Evolutionary conservation across 2,888 invertebrate genomes (phyloP), one percentile per base, ranked within the genome.

Genomic region (Iphiclides podalirius): DNA sequence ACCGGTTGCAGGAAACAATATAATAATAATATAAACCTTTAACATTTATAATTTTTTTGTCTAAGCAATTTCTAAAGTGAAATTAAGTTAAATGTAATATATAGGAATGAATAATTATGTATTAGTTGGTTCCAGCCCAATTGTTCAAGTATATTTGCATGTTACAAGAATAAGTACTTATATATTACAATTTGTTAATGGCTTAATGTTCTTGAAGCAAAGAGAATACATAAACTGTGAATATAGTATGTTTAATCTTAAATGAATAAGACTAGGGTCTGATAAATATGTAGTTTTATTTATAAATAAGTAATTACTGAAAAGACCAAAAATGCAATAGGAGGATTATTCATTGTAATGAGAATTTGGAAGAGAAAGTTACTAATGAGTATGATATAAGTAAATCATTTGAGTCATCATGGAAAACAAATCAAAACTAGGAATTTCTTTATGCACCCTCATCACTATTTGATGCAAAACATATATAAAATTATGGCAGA

Each of bases 401-500:
- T 36, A 45, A 34, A 26, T 26, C 23, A 13, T 14, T 33, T 51
- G 41, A 51, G 16, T 51, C 50, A 51, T 31, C 11, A 37, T 36
- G 12, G 31, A 23, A 46, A 13, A 31, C 35, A 35, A 17, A 15
- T 28, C 4, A 28, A 36, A 15, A 15, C 28, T 23, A 31, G 17
- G 36, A 16, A 28, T 17, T 13, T 31, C 7, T 45, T n/a, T 9
- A 23, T 17, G 14, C 34, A n/a, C 4, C 16, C 1, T 28, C 11
- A 11, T n/a, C n/a, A n/a, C n/a, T 11, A 31, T 11, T 7, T 14
- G 14, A 11, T 28, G 14, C 4, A 9, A 15, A 36, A 41, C 40
- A 31, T 16, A 54, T 58, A 57, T 49, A 45, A 54, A 54, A 31
- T 31, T 62, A 64, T 63, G 60, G 63, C 61, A 62, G 55, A 64